Evolutionary conservation across 1,140 invertebrate species (phyloP).

Genomic region (Ylistrum balloti): DNA sequence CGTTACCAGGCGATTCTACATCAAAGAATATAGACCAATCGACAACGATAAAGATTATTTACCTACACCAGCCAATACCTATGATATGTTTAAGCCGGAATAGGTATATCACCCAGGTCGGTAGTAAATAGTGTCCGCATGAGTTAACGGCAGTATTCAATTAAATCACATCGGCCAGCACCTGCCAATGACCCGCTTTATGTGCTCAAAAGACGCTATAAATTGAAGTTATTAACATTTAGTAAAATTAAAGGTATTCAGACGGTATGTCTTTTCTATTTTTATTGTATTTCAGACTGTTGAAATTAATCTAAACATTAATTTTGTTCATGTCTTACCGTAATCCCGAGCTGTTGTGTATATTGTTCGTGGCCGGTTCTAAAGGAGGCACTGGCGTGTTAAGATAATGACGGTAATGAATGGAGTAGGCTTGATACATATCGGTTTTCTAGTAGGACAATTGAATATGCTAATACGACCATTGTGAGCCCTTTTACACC

Average conservation of each 20-base stretch:
- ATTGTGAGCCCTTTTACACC: not conserved
- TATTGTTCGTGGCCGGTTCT: not conserved
- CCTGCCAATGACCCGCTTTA: not conserved
- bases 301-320: not conserved
- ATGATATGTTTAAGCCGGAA: not conserved
- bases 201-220: not conserved
- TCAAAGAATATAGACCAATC: not conserved
- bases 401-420: slow-evolving; percentile 13
- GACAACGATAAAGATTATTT: slow-evolving; percentile 21
- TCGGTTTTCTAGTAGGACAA: not conserved
- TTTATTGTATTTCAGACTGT: not conserved
- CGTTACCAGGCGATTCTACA: slow-evolving; percentile 3
- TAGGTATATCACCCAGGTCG: not conserved
- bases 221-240: slow-evolving; percentile 11
- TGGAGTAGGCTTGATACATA: not conserved
- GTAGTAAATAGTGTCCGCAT: not conserved
- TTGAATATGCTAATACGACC: not conserved
- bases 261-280: not conserved
- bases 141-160: not conserved
- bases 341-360: not conserved
- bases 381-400: not conserved
- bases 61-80: not conserved
- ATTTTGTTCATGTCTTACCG: not conserved
- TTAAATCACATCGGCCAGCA: not conserved
- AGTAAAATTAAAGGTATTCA: not conserved